Evolutionary conservation across 2,888 invertebrate species (phyloP), one percentile per base, ranked within the genome.

Genomic region (Luperina nickerlii): DNA sequence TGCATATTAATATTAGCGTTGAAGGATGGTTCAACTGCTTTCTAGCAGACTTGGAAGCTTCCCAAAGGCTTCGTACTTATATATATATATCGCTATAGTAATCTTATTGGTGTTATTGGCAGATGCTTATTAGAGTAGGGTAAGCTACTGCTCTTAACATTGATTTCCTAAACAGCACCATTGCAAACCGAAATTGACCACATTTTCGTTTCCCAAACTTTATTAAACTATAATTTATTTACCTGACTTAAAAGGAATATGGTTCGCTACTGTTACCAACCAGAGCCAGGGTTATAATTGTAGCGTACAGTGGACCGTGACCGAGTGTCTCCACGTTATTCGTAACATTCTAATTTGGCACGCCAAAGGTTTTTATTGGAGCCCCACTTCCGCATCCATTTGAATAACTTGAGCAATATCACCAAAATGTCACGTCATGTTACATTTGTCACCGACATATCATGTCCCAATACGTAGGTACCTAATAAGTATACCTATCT

Each of bases 341-440:
- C 42, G 84, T 72, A 79, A 86, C 87, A 80, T 72, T 86, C 82
- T 42, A 88, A 88, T 87, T 88, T 88, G 65, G 78, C 82, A 88
- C 82, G 81, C 84, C 74, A 72, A 75, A 83, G 81, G 78, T 86
- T 82, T 87, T 88, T 86, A 86, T 84, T 80, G 38, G 57, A 69
- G 68, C 75, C 76, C 63, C 45, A 82, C 79, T 86, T 86, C 87
- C 87, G 86, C 76, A 65, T 73, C 79, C 71, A 86, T 80, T 88
- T 79, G 60, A 81, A 86, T 82, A 77, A 81, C 78, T 84, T 80
- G 75, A 78, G 81, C 69, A 82, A 82, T 68, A 67, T 69, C 32
- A 62, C 57, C 60, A 65, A 76, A 87, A 87, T 87, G 78, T 87
- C 78, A 79, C 78, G 76, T 69, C 78, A 70, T 60, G 68, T 71